These are phyloP conservation scores for Thereva nobilitata DNA, from an alignment of 2,888 invertebrate genomes.

Conservation along the genomic window DNA sequence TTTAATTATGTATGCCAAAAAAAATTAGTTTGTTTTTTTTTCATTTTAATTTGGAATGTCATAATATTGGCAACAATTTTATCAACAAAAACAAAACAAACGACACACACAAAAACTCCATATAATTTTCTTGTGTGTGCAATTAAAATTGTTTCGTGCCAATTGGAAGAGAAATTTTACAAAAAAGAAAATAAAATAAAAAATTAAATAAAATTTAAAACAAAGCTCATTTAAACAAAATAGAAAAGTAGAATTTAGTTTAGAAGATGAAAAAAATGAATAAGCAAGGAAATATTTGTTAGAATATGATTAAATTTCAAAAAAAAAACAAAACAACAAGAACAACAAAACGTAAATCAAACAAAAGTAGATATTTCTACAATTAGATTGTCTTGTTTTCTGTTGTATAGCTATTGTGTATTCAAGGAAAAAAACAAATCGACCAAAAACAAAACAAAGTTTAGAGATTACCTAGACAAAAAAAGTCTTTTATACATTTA, in stretches of 20 bases:
- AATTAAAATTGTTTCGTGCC: constrained; percentile 29
- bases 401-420: constrained; percentile 21
- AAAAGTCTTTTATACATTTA: too few species aligned
- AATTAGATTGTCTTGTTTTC: constrained; percentile 21
- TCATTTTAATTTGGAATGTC: constrained; percentile 1
- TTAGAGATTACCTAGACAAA: too few species aligned
- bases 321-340: too few species aligned
- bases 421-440: constrained; percentile 27
- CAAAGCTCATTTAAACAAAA: constrained; percentile 27
- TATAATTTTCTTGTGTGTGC: background rate
- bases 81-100: background rate
- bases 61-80: constrained; percentile 28
- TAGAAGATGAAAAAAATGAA: constrained; percentile 17
- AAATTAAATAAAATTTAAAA: constrained; percentile 11
- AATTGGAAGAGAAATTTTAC: constrained; percentile 26
- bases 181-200: constrained; percentile 14
- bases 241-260: constrained; percentile 34
- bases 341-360: constrained; percentile 27
- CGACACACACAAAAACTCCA: too few species aligned
- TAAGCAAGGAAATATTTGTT: constrained; percentile 29
- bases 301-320: constrained; percentile 32
- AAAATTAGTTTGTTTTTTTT: background rate
- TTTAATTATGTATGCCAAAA: too few species aligned
- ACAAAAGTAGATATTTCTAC: constrained; percentile 31
- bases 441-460: too few species aligned